phyloP scores from a whole-genome alignment of 2,113 vertebrate species.

The Heterochromis multidens region DNA sequence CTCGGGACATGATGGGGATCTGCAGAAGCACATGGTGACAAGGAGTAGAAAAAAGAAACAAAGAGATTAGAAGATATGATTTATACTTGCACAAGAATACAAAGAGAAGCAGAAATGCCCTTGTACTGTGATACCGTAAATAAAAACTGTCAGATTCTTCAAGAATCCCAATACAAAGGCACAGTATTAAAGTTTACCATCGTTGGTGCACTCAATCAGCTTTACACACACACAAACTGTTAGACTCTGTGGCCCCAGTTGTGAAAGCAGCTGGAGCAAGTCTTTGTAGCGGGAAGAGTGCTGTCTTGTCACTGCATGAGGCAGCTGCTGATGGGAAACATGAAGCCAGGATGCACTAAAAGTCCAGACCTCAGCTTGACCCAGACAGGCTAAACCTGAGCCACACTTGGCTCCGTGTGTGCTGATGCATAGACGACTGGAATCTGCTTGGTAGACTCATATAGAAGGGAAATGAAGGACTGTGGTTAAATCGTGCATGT shows the following conservation, averaged over 20 bases:
- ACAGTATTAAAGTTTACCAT: neutral
- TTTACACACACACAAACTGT: conserved; percentile 2
- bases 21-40: conserved; percentile 1
- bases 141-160: neutral
- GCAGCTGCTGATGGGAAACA: conserved; percentile 57
- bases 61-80: conserved; percentile 27
- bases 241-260: conserved; percentile 40
- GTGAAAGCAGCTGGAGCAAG: conserved; percentile 42
- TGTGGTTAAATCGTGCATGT: neutral
- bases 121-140: neutral
- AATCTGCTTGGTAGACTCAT: neutral
- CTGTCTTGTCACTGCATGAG: conserved; percentile 51
- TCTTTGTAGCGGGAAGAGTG: conserved; percentile 49
- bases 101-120: conserved; percentile 39
- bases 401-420: conserved; percentile 17
- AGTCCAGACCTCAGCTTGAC: conserved; percentile 28
- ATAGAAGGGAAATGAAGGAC: neutral
- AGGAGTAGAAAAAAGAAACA: conserved; percentile 16
- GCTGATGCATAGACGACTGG: conserved; percentile 20
- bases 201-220: neutral
- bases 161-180: neutral
- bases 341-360: conserved; percentile 37
- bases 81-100: conserved; percentile 28
- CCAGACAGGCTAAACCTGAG: conserved; percentile 32
- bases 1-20: neutral